phyloP scores from a whole-genome alignment of 2,888 invertebrate genomes.

The Aromia moschata region DNA sequence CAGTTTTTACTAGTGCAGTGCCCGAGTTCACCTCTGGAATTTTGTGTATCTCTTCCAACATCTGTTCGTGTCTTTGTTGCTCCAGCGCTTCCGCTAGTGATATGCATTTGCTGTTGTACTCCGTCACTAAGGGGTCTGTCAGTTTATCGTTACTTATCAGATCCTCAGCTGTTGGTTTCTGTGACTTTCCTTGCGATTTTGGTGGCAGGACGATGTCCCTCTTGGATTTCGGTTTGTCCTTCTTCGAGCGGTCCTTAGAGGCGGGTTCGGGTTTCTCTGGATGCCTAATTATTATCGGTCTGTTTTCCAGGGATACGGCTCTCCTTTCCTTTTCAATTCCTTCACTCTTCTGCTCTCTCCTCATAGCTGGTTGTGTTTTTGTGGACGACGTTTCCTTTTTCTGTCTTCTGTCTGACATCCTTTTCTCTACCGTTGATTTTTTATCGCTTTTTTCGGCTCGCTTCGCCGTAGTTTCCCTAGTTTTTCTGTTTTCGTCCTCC shows the following conservation, averaged over 20 bases:
- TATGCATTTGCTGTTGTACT: not conserved
- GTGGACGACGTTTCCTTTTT: not conserved
- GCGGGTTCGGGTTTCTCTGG: slow-evolving; percentile 1
- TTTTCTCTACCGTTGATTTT: not conserved
- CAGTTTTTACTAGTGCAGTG: not conserved
- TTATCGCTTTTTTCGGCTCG: not conserved
- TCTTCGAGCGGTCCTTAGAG: slow-evolving; percentile 25
- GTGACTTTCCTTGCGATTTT: slow-evolving; percentile 6
- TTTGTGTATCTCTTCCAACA: slow-evolving; percentile 3
- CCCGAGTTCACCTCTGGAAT: not conserved
- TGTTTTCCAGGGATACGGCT: not conserved
- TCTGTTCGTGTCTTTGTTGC: not conserved
- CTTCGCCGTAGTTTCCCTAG: not conserved
- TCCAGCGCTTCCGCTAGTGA: slow-evolving; percentile 1
- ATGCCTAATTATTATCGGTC: not conserved
- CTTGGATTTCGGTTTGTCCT: slow-evolving; percentile 32
- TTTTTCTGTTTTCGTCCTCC: not conserved
- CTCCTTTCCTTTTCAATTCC: not conserved
- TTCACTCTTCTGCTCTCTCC: not conserved
- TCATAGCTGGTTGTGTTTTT: not conserved
- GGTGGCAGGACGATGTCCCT: slow-evolving; percentile 38
- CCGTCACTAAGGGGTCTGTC: not conserved
- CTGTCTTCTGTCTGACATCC: not conserved
- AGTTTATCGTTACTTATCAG: not conserved
- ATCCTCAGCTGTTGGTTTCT: not conserved